Evolutionary conservation across 2,113 vertebrate species (phyloP).

Genomic region (Speoplatyrhinus poulsoni): DNA sequence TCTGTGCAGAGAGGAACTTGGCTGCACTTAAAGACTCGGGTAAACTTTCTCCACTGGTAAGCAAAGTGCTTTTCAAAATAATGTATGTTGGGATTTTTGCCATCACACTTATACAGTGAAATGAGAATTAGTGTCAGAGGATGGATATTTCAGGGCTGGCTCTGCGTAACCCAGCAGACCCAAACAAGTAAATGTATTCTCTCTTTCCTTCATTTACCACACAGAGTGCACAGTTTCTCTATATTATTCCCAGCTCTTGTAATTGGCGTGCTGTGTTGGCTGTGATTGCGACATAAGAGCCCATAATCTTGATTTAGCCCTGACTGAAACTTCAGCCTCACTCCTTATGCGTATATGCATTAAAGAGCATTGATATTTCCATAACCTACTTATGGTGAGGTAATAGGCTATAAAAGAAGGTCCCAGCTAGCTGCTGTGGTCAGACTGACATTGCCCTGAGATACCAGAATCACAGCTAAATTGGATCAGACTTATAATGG

Average conservation of each 20-base stretch:
- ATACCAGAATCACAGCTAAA: slow-evolving; percentile 39
- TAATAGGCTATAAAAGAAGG: slow-evolving; percentile 72
- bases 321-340: slow-evolving; percentile 36
- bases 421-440: slow-evolving; percentile 73
- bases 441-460: slow-evolving; percentile 56
- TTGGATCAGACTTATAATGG: slow-evolving; percentile 45
- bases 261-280: slow-evolving; percentile 6
- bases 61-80: slow-evolving; percentile 25
- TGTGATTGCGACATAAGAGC: slow-evolving; percentile 6
- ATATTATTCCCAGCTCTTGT: not conserved
- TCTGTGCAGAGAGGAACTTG: slow-evolving; percentile 14
- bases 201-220: not conserved
- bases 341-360: slow-evolving; percentile 41
- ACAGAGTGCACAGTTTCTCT: not conserved
- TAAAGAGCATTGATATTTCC: slow-evolving; percentile 75
- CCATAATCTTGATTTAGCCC: slow-evolving; percentile 51
- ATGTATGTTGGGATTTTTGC: not conserved
- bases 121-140: not conserved
- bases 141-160: slow-evolving; percentile 9
- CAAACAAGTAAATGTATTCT: no score
- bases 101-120: slow-evolving; percentile 13
- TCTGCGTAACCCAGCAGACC: no score
- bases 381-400: slow-evolving; percentile 74
- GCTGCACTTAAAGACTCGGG: slow-evolving; percentile 21
- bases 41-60: slow-evolving; percentile 13